Conservation (phyloP, 2,888 invertebrate species). For the Mycogona germanica region DNA sequence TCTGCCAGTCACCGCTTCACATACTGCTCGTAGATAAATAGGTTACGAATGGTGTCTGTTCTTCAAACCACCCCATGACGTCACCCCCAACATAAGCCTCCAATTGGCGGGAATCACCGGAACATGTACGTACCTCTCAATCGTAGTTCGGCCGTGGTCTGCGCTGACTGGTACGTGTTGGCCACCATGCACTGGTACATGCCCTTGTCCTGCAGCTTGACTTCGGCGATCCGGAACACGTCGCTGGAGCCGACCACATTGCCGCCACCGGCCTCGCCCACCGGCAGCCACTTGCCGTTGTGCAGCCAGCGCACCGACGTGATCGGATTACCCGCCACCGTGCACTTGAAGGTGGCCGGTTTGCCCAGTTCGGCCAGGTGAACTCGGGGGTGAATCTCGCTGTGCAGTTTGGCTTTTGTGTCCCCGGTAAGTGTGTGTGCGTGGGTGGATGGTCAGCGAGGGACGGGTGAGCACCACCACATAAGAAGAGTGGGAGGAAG, state of each 20-base stretch:
- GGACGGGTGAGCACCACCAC: too few species aligned
- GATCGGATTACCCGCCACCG: slow-evolving; percentile 70
- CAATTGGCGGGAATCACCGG: too few species aligned
- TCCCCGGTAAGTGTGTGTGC: background rate
- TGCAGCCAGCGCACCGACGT: slow-evolving; percentile 66
- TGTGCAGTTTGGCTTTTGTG: slow-evolving; percentile 55
- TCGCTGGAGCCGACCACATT: slow-evolving; percentile 5
- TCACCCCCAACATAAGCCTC: too few species aligned
- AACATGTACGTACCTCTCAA: slow-evolving; percentile 49
- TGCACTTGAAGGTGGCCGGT: slow-evolving; percentile 74
- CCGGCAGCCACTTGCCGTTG: slow-evolving; percentile 46
- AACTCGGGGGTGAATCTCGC: slow-evolving; percentile 46
- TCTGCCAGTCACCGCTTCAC: too few species aligned
- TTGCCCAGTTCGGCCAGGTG: slow-evolving; percentile 69
- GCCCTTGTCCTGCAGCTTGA: slow-evolving; percentile 54
- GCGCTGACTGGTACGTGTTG: slow-evolving; percentile 42
- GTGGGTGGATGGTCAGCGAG: background rate
- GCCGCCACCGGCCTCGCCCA: slow-evolving; percentile 29
- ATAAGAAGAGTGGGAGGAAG: too few species aligned
- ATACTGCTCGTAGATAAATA: too few species aligned
- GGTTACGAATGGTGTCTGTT: too few species aligned
- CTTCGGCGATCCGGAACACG: slow-evolving; percentile 27
- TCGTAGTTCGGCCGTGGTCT: slow-evolving; percentile 25
- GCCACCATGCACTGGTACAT: slow-evolving; percentile 51
- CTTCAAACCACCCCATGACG: too few species aligned